A percentile compares a stretch with the other conserved stretches of the same genome.
Evolutionary conservation across 2,113 vertebrate species (phyloP).

Genomic region (Chlorocebus sabaeus): DNA sequence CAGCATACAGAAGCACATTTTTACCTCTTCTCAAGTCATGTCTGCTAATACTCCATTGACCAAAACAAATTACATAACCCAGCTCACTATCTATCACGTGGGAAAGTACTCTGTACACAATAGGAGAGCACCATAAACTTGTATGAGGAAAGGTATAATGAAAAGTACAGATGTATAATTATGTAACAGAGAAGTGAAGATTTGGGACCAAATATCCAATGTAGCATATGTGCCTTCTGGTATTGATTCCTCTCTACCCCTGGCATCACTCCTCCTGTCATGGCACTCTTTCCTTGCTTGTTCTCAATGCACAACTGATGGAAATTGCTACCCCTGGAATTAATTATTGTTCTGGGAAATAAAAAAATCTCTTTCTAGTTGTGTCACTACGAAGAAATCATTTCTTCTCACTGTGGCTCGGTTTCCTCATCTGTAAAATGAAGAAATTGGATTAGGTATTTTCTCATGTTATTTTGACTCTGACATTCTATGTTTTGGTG

Average conservation of each 20-base stretch:
- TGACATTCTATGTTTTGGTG: neutral
- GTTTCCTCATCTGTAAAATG: neutral
- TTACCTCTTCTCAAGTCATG: neutral
- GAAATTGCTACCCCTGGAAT: neutral
- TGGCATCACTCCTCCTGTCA: neutral
- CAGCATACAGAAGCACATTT: neutral
- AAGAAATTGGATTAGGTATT: neutral
- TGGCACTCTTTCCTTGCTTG: neutral
- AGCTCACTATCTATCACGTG: fast-evolving
- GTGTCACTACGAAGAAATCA: neutral
- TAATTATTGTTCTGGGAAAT: neutral
- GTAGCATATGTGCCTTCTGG: neutral
- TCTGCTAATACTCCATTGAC: neutral
- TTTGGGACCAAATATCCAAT: neutral
- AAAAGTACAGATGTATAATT: neutral
- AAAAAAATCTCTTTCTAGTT: neutral
- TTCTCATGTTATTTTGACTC: neutral
- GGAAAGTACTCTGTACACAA: too few relatives aligned
- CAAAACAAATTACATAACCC: neutral
- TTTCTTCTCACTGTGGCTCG: neutral
- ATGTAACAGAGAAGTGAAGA: neutral
- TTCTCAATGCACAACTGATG: neutral
- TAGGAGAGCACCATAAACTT: neutral
- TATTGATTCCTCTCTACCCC: fast-evolving
- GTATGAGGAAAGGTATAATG: too few relatives aligned